Evolutionary conservation across 2,888 invertebrate species (phyloP), one percentile per base, ranked within the genome.

Genomic region (Ceraclea dissimilis): DNA sequence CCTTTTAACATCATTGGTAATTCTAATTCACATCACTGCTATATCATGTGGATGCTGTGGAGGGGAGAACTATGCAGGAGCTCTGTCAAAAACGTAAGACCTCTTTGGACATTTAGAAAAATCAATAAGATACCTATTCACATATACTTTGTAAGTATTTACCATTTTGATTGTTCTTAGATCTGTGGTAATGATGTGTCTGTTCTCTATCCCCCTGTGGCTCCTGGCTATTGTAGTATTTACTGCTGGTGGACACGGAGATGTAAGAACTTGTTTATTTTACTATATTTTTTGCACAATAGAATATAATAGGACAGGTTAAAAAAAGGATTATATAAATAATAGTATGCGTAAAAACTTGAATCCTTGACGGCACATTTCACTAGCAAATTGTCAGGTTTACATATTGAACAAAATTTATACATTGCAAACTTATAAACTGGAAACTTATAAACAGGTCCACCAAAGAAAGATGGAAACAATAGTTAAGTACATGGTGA

Each of bases 161-260:
- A 26, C 26, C 16, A 43, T 8, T 43, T 43, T 43, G 43, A 18
- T 46, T 19, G n/a, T 57, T 61, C 57, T 2, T 71, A 81, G 81
- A 51, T 79, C 80, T 46, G 74, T 81, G 2, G 69, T 79, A 49
- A 73, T 81, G 69, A 72, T 82, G 63, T 80, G 81, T 65, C 64
- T 84, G 52, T 68, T 79, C 44, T 82, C 84, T 20, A 70, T 84
- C 13, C 68, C 78, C 55, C 69, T 85, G 51, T 86, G 86, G 86
- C 66, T 71, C 31, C 70, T 81, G 60, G 75, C 83, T 60, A 76
- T 81, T 52, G 70, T 74, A 11, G 70, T 79, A 11, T 79, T 86
- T 61, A 71, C 84, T 26, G 67, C 84, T 51, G 81, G 85, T 16
- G 83, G 82, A 17, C 85, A 86, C 66, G 81, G 82, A 16, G 82